Percentiles rank a stretch among this genome's conserved stretches.
phyloP scores from a whole-genome alignment of 2,888 invertebrate genomes.

The Rhagonycha fulva region DNA sequence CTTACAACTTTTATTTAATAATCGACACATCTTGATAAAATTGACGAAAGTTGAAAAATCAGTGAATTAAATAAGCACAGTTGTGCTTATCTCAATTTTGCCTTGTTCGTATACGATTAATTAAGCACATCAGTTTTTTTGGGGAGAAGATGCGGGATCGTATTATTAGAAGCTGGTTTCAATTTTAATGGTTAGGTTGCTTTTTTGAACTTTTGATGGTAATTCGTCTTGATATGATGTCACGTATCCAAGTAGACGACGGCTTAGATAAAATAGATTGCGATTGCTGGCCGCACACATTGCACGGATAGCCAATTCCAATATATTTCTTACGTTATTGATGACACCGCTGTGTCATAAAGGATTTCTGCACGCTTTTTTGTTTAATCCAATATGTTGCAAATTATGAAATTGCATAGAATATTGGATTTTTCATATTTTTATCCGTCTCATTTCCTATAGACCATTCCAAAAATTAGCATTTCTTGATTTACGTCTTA shows the following conservation, averaged over 20 bases:
- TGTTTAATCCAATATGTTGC: background rate
- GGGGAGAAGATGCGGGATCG: conserved; percentile 30
- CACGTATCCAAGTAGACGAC: conserved; percentile 37
- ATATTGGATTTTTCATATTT: background rate
- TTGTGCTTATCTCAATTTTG: conserved; percentile 36
- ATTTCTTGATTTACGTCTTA: background rate
- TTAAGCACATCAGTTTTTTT: conserved; percentile 25
- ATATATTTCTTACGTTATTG: conserved; percentile 26
- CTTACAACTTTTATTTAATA: conserved; percentile 15
- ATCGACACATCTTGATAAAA: conserved; percentile 29
- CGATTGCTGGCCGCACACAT: conserved; percentile 28
- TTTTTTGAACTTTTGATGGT: conserved; percentile 36
- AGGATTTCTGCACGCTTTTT: conserved; percentile 16
- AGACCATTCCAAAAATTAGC: background rate
- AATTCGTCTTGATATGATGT: conserved; percentile 42
- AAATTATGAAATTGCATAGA: background rate
- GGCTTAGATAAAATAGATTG: conserved; percentile 28
- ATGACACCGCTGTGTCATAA: conserved; percentile 24
- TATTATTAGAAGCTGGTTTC: conserved; percentile 12
- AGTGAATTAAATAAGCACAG: conserved; percentile 35
- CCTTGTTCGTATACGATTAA: conserved; percentile 36
- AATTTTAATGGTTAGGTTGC: conserved; percentile 19
- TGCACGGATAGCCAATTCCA: conserved; percentile 29
- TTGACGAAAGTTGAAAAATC: conserved; percentile 36
- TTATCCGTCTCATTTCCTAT: background rate